These are phyloP conservation scores for Brachionus rubens DNA, from an alignment of 1,140 invertebrate genomes.

Conservation along the genomic window DNA sequence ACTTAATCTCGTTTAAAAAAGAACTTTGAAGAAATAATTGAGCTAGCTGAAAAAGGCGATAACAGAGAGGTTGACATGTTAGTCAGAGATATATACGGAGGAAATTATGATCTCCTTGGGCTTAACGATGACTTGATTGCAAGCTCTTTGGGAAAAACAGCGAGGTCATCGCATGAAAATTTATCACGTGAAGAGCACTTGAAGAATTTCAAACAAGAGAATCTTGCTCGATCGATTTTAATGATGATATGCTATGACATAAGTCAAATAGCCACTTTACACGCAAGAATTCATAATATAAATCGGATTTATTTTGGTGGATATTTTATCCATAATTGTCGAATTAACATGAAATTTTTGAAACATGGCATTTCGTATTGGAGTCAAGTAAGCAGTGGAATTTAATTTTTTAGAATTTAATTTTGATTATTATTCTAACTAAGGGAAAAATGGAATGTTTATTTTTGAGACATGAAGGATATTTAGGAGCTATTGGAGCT, in stretches of 20 bases:
- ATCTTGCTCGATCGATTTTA: slow-evolving; percentile 87
- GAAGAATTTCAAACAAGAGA: slow-evolving; percentile 74
- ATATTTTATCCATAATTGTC: slow-evolving; percentile 94
- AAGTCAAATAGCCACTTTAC: slow-evolving; percentile 93
- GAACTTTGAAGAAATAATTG: slow-evolving; percentile 94
- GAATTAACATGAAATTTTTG: slow-evolving; percentile 91
- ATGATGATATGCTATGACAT: slow-evolving; percentile 99
- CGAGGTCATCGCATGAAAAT: slow-evolving; percentile 50
- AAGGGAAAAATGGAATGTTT: slow-evolving; percentile 87
- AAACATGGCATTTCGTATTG: slow-evolving; percentile 98
- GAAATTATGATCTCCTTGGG: slow-evolving; percentile 86
- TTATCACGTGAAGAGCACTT: slow-evolving; percentile 84
- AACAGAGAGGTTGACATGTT: slow-evolving; percentile 90
- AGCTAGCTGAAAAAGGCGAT: slow-evolving; percentile 85
- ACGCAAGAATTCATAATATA: slow-evolving; percentile 70
- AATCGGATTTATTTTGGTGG: slow-evolving; percentile 86
- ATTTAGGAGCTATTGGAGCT: slow-evolving; percentile 43
- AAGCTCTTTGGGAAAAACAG: slow-evolving; percentile 79
- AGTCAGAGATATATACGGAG: slow-evolving; percentile 93
- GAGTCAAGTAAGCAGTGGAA: slow-evolving; percentile 65
- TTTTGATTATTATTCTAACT: slow-evolving; percentile 53
- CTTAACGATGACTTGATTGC: slow-evolving; percentile 89
- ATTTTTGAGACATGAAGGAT: slow-evolving; percentile 85
- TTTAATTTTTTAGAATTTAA: background rate
- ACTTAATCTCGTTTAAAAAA: slow-evolving; percentile 85